Evolutionary conservation across 2,113 vertebrate species (phyloP).

Genomic region (Pampusana beccarii): DNA sequence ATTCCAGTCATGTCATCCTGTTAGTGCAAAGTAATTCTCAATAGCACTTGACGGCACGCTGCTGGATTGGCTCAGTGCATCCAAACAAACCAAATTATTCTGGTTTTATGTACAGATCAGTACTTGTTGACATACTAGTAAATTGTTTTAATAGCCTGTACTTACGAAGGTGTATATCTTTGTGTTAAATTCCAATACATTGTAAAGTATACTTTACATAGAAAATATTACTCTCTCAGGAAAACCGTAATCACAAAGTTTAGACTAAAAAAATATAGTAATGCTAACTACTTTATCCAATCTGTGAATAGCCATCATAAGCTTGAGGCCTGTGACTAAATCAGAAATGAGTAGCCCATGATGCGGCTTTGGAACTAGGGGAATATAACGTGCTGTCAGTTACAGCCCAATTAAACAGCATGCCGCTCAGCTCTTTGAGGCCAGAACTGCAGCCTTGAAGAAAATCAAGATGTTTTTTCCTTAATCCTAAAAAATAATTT

Average conservation of each 20-base stretch:
- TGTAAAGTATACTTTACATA: conserved; percentile 57
- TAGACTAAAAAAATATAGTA: conserved; percentile 22
- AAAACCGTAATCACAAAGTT: conserved; percentile 64
- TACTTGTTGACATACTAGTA: conserved; percentile 67
- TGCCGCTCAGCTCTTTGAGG: conserved; percentile 36
- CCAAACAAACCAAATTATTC: conserved; percentile 65
- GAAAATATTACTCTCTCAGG: conserved; percentile 60
- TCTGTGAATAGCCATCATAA: conserved; percentile 37
- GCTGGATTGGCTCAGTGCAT: conserved; percentile 39
- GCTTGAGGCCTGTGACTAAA: conserved; percentile 1
- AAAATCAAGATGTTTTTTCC: neutral
- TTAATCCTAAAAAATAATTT: conserved; percentile 36
- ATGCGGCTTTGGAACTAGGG: neutral
- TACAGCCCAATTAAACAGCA: conserved; percentile 21
- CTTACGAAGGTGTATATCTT: conserved; percentile 71
- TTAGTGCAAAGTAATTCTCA: conserved; percentile 64
- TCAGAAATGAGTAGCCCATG: neutral
- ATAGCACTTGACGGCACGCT: conserved; percentile 35
- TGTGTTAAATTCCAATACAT: conserved; percentile 65
- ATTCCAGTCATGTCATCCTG: conserved; percentile 63
- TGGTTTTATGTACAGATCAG: conserved; percentile 57
- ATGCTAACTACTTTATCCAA: conserved; percentile 6
- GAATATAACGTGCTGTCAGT: neutral
- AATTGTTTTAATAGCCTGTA: conserved; percentile 71
- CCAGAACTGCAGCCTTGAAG: neutral